Evolutionary conservation across 2,113 vertebrate genomes (phyloP), one percentile per base, ranked within the genome.

Genomic region (Brachionichthys hirsutus): DNA sequence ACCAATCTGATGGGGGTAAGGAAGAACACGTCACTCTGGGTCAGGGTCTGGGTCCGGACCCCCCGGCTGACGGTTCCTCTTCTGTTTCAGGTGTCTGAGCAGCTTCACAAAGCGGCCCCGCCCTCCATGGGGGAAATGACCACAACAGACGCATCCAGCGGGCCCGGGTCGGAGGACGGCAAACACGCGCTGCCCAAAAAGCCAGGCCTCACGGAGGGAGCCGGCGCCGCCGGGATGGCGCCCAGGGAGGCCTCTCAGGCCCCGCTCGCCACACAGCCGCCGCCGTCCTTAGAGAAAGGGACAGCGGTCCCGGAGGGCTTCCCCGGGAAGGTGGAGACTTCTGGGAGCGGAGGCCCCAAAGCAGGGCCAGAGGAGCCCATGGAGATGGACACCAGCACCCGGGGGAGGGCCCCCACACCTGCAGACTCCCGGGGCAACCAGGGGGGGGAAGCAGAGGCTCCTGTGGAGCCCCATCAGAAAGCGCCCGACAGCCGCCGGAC

Each of bases 1-100:
- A 94, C 91, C 56, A 95, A 92, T 77, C 94, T 99, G 67, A 90
- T 94, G 0, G 92, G 94, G 94, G 97, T 98, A 83, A 85, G 83
- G 53, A 75, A 60, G 45, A 22, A 19, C 36, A 71, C 12, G 44
- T 61, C 57, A 3, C 24, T 35, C 12, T 4, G 46, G 51, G 62
- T 13, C 16, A 36, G 60, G 24, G 52, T 71, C 64, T 24, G 45
- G 60, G 43, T 1, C 52, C 45, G 43, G n/a, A 59, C 61, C 64
- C 49, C 10, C 73, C 38, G 65, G 80, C 61, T 80, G 61, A 83
- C 61, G 67, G 60, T 11, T 67, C 87, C 70, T 85, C 58, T 61
- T 85, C 68, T 78, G 52, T 83, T 45, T 77, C 81, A 93, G 91
- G 87, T 89, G 62, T 83, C 90, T 22, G 91, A 90, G 78, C 87